phyloP scores from a whole-genome alignment of 2,888 invertebrate genomes.

The Sminthurinus aureus region DNA sequence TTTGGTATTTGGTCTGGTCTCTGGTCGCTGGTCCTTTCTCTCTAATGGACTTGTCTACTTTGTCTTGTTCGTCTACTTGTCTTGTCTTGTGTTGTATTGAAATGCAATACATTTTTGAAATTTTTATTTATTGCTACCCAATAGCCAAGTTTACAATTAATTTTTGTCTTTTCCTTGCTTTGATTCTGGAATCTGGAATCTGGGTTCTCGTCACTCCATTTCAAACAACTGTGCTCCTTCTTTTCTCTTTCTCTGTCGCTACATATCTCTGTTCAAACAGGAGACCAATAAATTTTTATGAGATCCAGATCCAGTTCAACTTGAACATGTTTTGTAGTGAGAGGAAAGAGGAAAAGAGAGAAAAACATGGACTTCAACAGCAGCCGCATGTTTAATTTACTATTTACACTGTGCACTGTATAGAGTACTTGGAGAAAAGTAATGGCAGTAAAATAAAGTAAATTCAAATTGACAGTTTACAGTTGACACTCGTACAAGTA shows the following conservation, averaged over 20 bases:
- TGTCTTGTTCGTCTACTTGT: too few species aligned
- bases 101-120: background rate
- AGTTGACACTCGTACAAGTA: background rate
- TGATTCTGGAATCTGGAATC: too few species aligned
- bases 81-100: too few species aligned
- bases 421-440: background rate
- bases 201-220: background rate
- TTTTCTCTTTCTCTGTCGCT: background rate
- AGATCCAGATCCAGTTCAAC: slow-evolving; percentile 16
- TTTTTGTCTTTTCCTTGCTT: background rate
- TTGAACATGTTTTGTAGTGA: slow-evolving; percentile 22
- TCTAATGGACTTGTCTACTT: slow-evolving; percentile 16
- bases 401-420: background rate
- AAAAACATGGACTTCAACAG: background rate
- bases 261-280: background rate
- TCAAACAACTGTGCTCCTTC: background rate
- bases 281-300: slow-evolving; percentile 38
- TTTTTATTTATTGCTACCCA: background rate
- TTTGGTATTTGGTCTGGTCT: background rate
- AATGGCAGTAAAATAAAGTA: background rate
- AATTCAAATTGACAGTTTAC: background rate
- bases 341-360: background rate
- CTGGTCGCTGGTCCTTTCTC: background rate
- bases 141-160: background rate
- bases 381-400: too few species aligned